Base-by-base conservation (phyloP, 2,888 invertebrate genomes). In the Buathra laborator region DNA sequence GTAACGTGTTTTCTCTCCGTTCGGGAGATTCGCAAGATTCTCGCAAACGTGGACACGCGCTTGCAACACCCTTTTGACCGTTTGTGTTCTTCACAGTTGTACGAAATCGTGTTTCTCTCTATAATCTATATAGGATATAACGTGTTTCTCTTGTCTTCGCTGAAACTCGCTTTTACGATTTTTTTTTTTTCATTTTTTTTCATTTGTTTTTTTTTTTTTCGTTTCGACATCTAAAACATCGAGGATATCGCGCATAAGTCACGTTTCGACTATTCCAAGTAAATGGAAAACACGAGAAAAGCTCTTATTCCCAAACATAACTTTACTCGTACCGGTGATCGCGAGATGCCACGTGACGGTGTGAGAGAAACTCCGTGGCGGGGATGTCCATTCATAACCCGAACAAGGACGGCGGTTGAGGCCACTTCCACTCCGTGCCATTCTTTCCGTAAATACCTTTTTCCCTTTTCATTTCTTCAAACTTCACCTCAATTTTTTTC, bases 361-460 rank as follows among this genome's bases (percentile, higher is more conserved):
- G 76, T 62, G 62, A 86, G 88, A 74, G 83, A 46, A 66, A 19
- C 72, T 72, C 68, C 86, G 87, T 87, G 85, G 89, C 89, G 86
- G 86, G 86, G 81, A 88, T 56, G 87, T 89, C 89, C 92, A 92
- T 92, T 92, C 92, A 92, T 92, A 91, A 92, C 86, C 90, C 89
- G 90, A 90, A 92, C 92, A 93, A 92, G 92, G 92, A 92, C 92
- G 92, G 87, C 88, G 89, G 90, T 90, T 9, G 91, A 92, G 91
- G 91, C 91, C 92, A 90, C 90, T 89, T 90, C 88, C 4, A 24
- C 24, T 88, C 16, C 51, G 14, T n/a, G 19, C 44, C 32, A 9
- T 46, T 56, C 19, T 16, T 74, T 51, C 43, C 12, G 2, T 43
- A 4, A 24, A 46, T 43, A 32, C 29, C 71, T 6, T 46, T 10